Evolutionary conservation across 2,888 invertebrate genomes (phyloP).

Genomic region (Yponomeuta malinellus): DNA sequence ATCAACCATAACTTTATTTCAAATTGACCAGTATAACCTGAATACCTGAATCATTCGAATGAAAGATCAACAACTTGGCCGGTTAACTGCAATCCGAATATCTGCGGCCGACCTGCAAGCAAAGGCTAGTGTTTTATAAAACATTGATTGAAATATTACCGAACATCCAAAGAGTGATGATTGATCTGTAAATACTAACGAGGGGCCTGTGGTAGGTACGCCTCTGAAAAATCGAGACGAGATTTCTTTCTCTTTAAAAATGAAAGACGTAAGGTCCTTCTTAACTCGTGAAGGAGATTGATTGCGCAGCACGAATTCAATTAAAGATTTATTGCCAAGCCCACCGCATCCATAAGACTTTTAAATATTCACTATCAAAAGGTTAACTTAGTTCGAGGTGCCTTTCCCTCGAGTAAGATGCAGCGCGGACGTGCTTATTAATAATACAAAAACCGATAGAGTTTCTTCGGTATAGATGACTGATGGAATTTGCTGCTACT

Average conservation of each 20-base stretch:
- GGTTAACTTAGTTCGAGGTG: constrained; percentile 22
- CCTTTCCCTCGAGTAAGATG: constrained; percentile 17
- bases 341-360: constrained; percentile 27
- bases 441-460: too few species aligned
- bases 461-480: too few species aligned
- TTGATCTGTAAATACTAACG: background rate
- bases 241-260: background rate
- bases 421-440: too few species aligned
- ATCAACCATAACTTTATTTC: too few species aligned
- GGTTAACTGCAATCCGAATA: too few species aligned
- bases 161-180: background rate
- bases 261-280: background rate
- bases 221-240: background rate
- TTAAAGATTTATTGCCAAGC: constrained; percentile 53
- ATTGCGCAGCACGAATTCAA: constrained; percentile 51
- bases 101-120: background rate
- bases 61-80: too few species aligned
- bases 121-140: background rate
- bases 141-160: background rate
- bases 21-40: too few species aligned
- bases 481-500: too few species aligned
- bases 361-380: background rate
- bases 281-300: constrained; percentile 40
- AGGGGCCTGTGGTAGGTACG: background rate
- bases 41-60: too few species aligned